Evolutionary conservation across 2,113 vertebrate species (phyloP).

Genomic region (Hemichromis elongatus): DNA sequence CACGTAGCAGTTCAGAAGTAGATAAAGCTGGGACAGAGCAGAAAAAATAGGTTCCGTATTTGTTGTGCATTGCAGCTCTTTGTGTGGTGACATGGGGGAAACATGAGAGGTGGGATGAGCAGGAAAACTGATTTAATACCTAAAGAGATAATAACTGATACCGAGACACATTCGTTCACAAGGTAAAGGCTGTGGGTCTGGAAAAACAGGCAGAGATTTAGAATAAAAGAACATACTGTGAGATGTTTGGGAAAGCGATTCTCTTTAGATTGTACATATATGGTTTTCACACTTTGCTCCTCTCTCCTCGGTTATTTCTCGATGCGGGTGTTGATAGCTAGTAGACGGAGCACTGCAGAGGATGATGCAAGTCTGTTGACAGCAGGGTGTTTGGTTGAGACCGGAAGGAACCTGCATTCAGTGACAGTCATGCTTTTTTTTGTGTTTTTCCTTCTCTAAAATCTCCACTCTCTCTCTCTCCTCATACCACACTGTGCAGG

Average conservation of each 20-base stretch:
- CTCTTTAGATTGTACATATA: neutral
- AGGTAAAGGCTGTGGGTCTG: slow-evolving; percentile 12
- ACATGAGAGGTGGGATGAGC: neutral
- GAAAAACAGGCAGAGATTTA: neutral
- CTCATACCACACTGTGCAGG: slow-evolving; percentile 85
- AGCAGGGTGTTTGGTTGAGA: neutral
- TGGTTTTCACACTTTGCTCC: neutral
- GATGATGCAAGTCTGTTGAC: slow-evolving; percentile 20
- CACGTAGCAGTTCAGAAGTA: slow-evolving; percentile 51
- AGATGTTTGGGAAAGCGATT: slow-evolving; percentile 2
- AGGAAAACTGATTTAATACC: neutral
- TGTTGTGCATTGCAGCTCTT: slow-evolving; percentile 54
- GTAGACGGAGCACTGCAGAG: slow-evolving; percentile 28
- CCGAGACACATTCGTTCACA: slow-evolving; percentile 30
- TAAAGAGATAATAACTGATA: slow-evolving; percentile 14
- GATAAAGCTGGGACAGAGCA: slow-evolving; percentile 37
- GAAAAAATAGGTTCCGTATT: slow-evolving; percentile 37
- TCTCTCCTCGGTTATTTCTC: neutral
- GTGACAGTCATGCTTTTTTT: slow-evolving; percentile 1
- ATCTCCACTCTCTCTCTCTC: neutral
- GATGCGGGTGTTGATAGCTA: slow-evolving; percentile 14
- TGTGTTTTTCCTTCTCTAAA: neutral
- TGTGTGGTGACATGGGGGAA: neutral
- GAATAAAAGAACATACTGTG: neutral
- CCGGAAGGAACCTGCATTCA: slow-evolving; percentile 37